phyloP scores from a whole-genome alignment of 2,113 vertebrate species.

The Nibea albiflora region DNA sequence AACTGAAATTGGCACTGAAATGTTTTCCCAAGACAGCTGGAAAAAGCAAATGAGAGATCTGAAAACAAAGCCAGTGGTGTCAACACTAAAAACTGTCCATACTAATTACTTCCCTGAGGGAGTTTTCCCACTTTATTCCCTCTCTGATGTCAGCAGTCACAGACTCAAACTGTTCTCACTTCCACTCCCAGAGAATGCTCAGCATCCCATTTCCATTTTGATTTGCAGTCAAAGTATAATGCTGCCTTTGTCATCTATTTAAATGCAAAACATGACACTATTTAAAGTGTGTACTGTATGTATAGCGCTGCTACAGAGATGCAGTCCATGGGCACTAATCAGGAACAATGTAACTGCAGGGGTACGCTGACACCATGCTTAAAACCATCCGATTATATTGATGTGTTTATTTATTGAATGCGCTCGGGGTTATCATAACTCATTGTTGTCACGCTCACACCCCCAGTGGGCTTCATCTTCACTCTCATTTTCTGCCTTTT shows the following conservation, averaged over 20 bases:
- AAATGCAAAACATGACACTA: constrained; percentile 63
- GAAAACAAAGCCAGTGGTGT: constrained; percentile 65
- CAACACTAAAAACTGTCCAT: constrained; percentile 68
- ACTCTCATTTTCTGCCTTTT: constrained; percentile 27
- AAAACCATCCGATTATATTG: constrained; percentile 45
- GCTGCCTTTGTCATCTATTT: constrained; percentile 52
- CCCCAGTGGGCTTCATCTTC: constrained; percentile 29
- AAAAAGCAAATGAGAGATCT: constrained; percentile 64
- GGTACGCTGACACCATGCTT: constrained; percentile 25
- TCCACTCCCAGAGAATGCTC: constrained; percentile 48
- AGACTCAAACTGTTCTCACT: constrained; percentile 15
- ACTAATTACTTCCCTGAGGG: constrained; percentile 74
- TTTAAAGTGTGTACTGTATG: constrained; percentile 15
- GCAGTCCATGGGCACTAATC: constrained; percentile 45
- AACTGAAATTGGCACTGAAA: constrained; percentile 37
- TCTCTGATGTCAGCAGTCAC: constrained; percentile 58
- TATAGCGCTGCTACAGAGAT: neutral
- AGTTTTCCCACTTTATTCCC: constrained; percentile 51
- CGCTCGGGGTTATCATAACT: constrained; percentile 65
- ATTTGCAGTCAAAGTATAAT: constrained; percentile 51
- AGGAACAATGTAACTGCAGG: constrained; percentile 38
- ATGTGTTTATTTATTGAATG: constrained; percentile 66
- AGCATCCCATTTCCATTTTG: constrained; percentile 52
- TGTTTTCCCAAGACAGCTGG: constrained; percentile 55
- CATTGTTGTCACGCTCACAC: constrained; percentile 28